phyloP scores from a whole-genome alignment of 2,888 invertebrate species.

The Oligia latruncula region DNA sequence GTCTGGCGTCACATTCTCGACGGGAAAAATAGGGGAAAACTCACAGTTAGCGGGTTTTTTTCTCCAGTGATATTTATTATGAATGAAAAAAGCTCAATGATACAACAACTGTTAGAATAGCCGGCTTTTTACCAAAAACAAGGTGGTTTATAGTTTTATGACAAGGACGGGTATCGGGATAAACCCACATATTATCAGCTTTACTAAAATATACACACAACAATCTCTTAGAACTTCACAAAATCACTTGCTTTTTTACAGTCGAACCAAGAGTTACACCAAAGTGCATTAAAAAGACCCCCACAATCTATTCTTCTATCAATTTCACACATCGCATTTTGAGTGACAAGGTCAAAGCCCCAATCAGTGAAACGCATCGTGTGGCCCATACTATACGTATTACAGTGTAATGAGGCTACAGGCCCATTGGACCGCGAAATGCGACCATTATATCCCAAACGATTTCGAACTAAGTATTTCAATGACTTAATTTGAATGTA shows the following conservation, averaged over 20 bases:
- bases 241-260: background rate
- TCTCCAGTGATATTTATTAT: background rate
- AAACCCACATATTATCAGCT: background rate
- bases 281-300: constrained; percentile 5
- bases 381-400: constrained; percentile 66
- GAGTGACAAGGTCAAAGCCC: constrained; percentile 65
- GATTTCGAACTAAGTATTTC: constrained; percentile 67
- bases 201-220: background rate
- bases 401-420: constrained; percentile 74
- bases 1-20: constrained; percentile 13
- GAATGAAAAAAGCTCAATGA: background rate
- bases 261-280: background rate
- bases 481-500: constrained; percentile 78
- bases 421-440: constrained; percentile 79
- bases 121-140: background rate
- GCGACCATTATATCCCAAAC: constrained; percentile 68
- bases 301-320: constrained; percentile 3
- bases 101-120: background rate
- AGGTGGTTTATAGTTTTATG: background rate
- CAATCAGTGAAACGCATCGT: constrained; percentile 73
- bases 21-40: constrained; percentile 4
- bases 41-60: background rate
- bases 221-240: background rate
- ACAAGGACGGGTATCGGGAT: background rate
- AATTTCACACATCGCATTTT: constrained; percentile 45